Percentiles rank a stretch among this genome's conserved stretches.
These are phyloP conservation scores for Callaeas wilsoni DNA, from an alignment of 2,113 vertebrate species.

Conservation along the genomic window DNA sequence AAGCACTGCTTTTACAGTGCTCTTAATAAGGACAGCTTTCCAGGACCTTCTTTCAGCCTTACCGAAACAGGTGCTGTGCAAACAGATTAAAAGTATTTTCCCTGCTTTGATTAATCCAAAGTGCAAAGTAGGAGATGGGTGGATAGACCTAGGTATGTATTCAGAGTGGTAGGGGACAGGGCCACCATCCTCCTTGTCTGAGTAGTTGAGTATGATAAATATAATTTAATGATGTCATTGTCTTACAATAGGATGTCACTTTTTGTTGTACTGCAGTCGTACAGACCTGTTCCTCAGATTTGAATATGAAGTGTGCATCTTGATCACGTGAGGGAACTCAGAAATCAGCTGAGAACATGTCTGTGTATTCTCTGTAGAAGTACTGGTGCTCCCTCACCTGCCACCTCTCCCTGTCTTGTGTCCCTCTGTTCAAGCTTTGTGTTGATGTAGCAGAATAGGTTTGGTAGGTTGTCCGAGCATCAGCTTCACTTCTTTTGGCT, in stretches of 20 bases:
- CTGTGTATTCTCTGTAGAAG: not conserved
- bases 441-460: not conserved
- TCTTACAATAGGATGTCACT: not conserved
- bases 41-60: not conserved
- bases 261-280: not conserved
- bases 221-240: not conserved
- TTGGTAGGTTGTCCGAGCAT: not conserved
- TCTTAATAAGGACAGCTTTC: not conserved
- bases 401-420: not conserved
- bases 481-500: not conserved
- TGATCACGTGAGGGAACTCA: not conserved
- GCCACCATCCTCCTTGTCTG: not conserved
- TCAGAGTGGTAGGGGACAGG: not conserved
- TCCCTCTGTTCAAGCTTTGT: not conserved
- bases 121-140: not conserved
- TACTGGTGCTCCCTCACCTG: not conserved
- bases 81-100: not conserved
- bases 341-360: not conserved
- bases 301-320: not conserved
- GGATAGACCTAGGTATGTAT: not conserved
- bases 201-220: not conserved
- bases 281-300: not conserved
- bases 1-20: not conserved
- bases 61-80: not conserved
- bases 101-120: not conserved